Percentiles rank a stretch among this genome's conserved stretches.
phyloP scores from a whole-genome alignment of 2,113 vertebrate species.

The Crotalus viridis region DNA sequence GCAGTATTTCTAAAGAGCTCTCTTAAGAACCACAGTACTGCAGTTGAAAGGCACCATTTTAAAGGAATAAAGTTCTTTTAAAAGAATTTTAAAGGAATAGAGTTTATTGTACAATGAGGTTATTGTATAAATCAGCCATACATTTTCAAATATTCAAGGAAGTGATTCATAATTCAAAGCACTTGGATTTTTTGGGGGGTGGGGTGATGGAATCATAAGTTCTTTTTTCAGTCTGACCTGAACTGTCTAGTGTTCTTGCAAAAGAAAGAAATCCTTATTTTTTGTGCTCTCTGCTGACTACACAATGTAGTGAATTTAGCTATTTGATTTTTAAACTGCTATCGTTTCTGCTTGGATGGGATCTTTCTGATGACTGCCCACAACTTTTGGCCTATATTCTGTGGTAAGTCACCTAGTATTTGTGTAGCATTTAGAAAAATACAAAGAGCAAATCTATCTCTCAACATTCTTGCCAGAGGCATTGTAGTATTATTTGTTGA shows the following conservation, averaged over 20 bases:
- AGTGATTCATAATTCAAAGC: background rate
- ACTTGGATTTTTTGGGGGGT: background rate
- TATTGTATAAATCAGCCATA: background rate
- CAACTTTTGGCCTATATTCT: constrained; percentile 70
- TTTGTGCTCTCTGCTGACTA: constrained; percentile 61
- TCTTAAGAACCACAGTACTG: background rate
- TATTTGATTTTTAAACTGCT: constrained; percentile 80
- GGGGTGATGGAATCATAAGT: background rate
- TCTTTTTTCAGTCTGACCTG: constrained; percentile 23
- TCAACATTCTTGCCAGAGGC: constrained; percentile 26
- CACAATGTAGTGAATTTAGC: constrained; percentile 76
- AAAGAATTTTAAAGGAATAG: background rate
- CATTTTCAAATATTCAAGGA: constrained; percentile 8
- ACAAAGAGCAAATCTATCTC: constrained; percentile 36
- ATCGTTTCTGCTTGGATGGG: constrained; percentile 72
- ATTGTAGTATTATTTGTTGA: constrained; percentile 27
- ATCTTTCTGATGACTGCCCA: constrained; percentile 65
- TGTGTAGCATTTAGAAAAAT: constrained; percentile 65
- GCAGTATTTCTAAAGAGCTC: background rate
- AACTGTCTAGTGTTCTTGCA: constrained; percentile 37
- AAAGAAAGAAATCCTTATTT: constrained; percentile 12
- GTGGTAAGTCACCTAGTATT: constrained; percentile 76
- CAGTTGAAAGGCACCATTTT: background rate
- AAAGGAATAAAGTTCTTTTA: background rate
- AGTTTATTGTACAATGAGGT: background rate